Base-by-base conservation (phyloP, 2,888 invertebrate genomes). In the Mesorhabditis belari region DNA sequence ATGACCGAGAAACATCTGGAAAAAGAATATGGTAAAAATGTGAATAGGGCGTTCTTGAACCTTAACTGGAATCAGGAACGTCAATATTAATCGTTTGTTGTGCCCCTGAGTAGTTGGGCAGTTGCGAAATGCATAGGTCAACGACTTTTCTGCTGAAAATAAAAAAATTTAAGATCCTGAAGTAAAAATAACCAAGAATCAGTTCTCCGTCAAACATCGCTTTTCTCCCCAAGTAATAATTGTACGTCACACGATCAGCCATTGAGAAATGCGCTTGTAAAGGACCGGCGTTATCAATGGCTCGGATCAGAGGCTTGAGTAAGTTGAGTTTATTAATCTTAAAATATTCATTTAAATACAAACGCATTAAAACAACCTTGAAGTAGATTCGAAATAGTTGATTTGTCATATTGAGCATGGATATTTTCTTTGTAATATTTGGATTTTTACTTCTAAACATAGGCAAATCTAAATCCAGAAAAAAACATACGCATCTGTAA, bases 171-270 rank as follows among this genome's bases (percentile, higher is more conserved):
- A 1, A 35, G 0, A 9, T n/a, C 1, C 12, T 1, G 12, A 17
- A 17, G 12, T 35, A 17, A 12, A 6, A 69, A 70, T 70, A 80
- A 87, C 87, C 87, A 72, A 88, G 87, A 82, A 89, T 88, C 80
- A 93, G 93, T 81, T 96, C 92, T 60, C 92, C 92, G 83, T 98
- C 96, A 82, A 96, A 98, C 92, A 98, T 95, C 3, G 93, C 91
- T 82, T 96, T 95, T 28, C 95, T 86, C 0, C 96, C 96, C 21
- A 94, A 91, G 83, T 92, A 96, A 83, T 95, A 85, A 80, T 90
- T 90, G 83, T 94, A 98, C 0, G 96, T 96, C 59, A 98, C 91
- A 81, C 91, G 89, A 81, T 98, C 95, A 9, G 92, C 89, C 63
- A 94, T 83, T 1, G 90, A 70, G 82, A 94, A 96, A 64, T 87